Percentiles rank a stretch among this genome's conserved stretches.
These are phyloP conservation scores for Bombus balteatus DNA, from an alignment of 1,140 invertebrate species.

Conservation along the genomic window DNA sequence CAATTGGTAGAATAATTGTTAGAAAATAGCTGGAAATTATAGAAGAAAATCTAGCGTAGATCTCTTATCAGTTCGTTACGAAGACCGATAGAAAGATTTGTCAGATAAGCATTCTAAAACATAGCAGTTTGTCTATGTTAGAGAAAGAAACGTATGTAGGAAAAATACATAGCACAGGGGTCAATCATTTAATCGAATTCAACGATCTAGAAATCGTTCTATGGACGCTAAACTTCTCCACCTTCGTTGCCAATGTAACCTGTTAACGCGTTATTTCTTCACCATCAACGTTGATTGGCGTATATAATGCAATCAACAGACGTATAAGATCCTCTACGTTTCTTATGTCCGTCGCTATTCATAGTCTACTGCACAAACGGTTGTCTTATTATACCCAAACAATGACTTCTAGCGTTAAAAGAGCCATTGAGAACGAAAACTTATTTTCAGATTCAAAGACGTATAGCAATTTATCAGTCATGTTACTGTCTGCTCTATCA, in stretches of 20 bases:
- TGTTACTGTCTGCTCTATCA: not conserved
- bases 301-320: not conserved
- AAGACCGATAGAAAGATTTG: too few species aligned
- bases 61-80: too few species aligned
- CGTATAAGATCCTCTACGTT: not conserved
- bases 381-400: not conserved
- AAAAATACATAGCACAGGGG: too few species aligned
- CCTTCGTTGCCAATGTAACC: not conserved
- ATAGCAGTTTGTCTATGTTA: accelerated
- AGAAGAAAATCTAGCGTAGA: too few species aligned
- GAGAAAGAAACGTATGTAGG: not conserved
- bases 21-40: too few species aligned
- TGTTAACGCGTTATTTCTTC: not conserved
- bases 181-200: not conserved
- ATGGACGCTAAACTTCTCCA: not conserved
- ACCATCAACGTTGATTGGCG: not conserved
- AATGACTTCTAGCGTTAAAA: not conserved
- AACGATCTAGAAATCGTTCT: not conserved
- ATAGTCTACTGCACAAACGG: not conserved
- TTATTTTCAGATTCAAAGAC: not conserved
- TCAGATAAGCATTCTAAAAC: not conserved
- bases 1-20: too few species aligned
- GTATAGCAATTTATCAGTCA: not conserved
- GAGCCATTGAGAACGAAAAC: not conserved
- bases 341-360: not conserved